Evolutionary conservation across 2,113 vertebrate genomes (phyloP).

Genomic region (Rhinoptilus africanus): DNA sequence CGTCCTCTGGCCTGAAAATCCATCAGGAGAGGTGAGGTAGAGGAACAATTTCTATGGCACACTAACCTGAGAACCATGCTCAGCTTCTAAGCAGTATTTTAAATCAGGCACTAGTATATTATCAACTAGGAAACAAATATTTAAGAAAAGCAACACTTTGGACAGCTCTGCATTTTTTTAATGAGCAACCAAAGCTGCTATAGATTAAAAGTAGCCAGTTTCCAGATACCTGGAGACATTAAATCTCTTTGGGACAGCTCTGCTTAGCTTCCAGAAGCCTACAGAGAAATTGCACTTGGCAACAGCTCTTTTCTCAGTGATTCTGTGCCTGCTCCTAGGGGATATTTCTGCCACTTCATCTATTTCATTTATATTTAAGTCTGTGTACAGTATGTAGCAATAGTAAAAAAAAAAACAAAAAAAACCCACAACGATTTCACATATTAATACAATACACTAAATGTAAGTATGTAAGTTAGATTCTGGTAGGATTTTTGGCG

Average conservation of each 20-base stretch:
- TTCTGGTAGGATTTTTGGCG: background rate
- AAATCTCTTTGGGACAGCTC: background rate
- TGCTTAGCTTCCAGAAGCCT: background rate
- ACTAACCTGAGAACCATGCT: background rate
- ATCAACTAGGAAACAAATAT: background rate
- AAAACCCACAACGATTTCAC: background rate
- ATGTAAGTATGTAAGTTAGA: fast-evolving
- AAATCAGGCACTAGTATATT: background rate
- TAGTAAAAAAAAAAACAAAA: background rate
- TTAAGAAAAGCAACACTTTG: background rate
- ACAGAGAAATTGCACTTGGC: background rate
- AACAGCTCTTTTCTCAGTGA: background rate
- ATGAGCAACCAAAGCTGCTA: background rate
- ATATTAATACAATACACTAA: background rate
- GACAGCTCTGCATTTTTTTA: background rate
- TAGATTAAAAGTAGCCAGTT: background rate
- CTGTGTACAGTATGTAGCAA: background rate
- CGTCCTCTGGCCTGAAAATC: background rate
- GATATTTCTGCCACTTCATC: background rate
- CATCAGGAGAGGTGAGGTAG: background rate
- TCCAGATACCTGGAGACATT: background rate
- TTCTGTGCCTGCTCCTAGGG: background rate
- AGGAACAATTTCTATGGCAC: background rate
- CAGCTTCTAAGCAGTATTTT: background rate
- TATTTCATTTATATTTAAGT: constrained; percentile 2